Base-by-base conservation (phyloP, 2,797 vertebrate genomes). In the Hyperoplus immaculatus region DNA sequence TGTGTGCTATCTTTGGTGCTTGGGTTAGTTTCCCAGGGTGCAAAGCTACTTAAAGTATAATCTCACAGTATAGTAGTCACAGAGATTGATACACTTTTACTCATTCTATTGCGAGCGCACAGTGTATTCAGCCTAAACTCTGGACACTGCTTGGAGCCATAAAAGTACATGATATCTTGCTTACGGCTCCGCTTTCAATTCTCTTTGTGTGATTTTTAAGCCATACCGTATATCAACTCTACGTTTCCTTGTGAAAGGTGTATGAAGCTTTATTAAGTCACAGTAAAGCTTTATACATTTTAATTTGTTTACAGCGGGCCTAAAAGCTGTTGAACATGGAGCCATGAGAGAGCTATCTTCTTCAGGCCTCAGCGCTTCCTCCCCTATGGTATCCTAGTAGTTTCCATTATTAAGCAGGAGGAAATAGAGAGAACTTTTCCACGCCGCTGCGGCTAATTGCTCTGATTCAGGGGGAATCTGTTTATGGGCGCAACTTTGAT, bases 401-500 rank as follows among this genome's bases (percentile, higher is more conserved):
- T 93, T 93, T 94, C 93, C 93, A 92, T 94, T 94, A 94, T 93
- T 92, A 94, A 94, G 90, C 91, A 89, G 89, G 68, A 87, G 89
- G 87, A 91, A 94, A 94, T 89, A 74, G 89, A 87, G 83, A 93
- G 89, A 95, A 94, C 89, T 94, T 94, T 94, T 93, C 88, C 85
- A 88, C 57, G 83, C 89, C 55, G 89, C 92, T 93, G 85, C 75
- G 49, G 92, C 92, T 95, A 95, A 96, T 94, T 95, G 94, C 93
- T 94, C 93, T 94, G 92, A 95, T 94, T 95, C 93, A 80, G 89
- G 91, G 93, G 90, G 91, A 95, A 95, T 95, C 92, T 94, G 95
- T 95, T 95, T 94, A 94, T 93, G 94, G 92, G 90, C 82, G 91
- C 90, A 94, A 94, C 94, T 95, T 94, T 95, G 94, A 95, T 95